Evolutionary conservation across 2,888 invertebrate genomes (phyloP).

Genomic region (Strigamia crassipes): DNA sequence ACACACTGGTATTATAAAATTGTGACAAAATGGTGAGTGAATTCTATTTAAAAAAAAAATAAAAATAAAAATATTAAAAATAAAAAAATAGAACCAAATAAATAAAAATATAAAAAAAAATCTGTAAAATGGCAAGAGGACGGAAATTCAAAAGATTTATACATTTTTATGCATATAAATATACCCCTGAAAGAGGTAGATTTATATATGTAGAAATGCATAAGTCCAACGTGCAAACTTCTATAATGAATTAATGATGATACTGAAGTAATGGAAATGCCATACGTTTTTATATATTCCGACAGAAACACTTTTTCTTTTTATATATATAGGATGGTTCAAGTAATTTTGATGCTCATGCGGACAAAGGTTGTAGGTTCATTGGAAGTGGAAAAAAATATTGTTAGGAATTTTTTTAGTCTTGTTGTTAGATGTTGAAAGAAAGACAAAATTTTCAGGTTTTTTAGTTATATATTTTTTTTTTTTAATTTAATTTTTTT

Average conservation of each 20-base stretch:
- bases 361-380: background rate
- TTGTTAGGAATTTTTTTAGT: slow-evolving; percentile 5
- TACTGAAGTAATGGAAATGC: background rate
- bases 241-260: slow-evolving; percentile 25
- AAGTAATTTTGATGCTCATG: background rate
- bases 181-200: background rate
- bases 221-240: background rate
- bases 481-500: background rate
- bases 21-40: background rate
- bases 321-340: slow-evolving; percentile 19
- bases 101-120: background rate
- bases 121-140: background rate
- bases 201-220: background rate
- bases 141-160: background rate
- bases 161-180: background rate
- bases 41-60: background rate
- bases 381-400: background rate
- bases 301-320: background rate
- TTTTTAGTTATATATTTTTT: background rate
- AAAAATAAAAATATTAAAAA: no score
- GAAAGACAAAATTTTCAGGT: background rate
- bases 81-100: background rate
- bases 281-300: background rate
- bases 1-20: slow-evolving; percentile 27
- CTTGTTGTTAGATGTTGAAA: slow-evolving; percentile 23